Evolutionary conservation across 2,113 vertebrate genomes (phyloP).

Genomic region (Bolborhynchus lineola): DNA sequence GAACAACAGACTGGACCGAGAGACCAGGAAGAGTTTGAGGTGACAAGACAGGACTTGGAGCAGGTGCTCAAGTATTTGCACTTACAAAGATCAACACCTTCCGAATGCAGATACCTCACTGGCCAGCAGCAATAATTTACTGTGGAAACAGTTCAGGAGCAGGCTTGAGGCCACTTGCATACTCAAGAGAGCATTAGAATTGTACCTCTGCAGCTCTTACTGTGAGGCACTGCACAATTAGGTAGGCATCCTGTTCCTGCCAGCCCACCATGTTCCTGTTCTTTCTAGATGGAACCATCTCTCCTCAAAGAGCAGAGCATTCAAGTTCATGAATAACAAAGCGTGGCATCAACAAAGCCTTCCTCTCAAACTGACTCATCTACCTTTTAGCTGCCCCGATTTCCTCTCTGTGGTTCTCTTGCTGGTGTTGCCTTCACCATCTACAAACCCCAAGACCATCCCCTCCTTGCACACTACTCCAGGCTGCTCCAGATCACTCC

Average conservation of each 20-base stretch:
- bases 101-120: not conserved
- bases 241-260: not conserved
- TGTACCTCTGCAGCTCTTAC: not conserved
- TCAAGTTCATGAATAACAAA: not conserved
- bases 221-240: not conserved
- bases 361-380: not conserved
- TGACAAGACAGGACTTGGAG: not conserved
- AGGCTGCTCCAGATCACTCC: not conserved
- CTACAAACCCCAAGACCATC: not conserved
- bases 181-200: not conserved
- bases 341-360: not conserved
- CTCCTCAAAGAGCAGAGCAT: not conserved
- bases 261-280: not conserved
- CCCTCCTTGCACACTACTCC: not conserved
- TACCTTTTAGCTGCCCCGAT: not conserved
- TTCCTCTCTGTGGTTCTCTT: not conserved
- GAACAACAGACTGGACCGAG: not conserved
- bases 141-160: not conserved
- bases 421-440: not conserved
- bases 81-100: not conserved
- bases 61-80: not conserved
- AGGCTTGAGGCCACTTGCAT: not conserved
- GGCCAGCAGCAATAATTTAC: not conserved
- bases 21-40: not conserved
- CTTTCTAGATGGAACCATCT: not conserved